Base-by-base conservation (phyloP, 2,888 invertebrate genomes). In the Pristionchus entomophagus region DNA sequence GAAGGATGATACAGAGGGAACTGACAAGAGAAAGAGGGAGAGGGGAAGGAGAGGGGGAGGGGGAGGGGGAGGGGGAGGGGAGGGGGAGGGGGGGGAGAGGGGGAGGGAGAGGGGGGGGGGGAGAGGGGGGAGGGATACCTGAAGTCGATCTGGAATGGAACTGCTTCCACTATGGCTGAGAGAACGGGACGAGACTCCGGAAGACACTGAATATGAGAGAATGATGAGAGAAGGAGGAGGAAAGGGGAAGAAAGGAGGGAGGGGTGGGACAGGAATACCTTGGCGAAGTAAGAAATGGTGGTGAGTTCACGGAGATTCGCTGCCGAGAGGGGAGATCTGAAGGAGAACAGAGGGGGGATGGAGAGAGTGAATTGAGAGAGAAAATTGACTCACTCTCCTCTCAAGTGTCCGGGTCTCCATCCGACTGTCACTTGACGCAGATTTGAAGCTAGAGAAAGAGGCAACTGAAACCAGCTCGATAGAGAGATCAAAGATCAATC, bases 121-220 rank as follows among this genome's bases (percentile, higher is more conserved):
- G 26, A 14, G 65, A 22, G 69, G 38, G 17, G 26, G 38, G 26
- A 22, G n/a, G 12, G 5, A 4, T 19, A 84, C 83, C 29, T 51
- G 49, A 84, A 65, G 45, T 45, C 49, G 32, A 65, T 45, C 32
- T 53, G 45, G 49, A 65, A 65, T 8, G 83, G 83, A 62, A 38
- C 29, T 12, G 49, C 65, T 29, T 84, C 83, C 22, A 32, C 59
- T 22, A 84, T 32, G 1, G 83, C 62, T 29, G 83, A 84, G 49
- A 84, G 62, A 26, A 41, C 41, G 3, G 65, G 83, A 84, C 65
- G 83, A 84, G 65, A 84, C 19, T 84, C 65, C 8, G 83, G 53
- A 8, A 84, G 83, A 84, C 83, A 65, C 62, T 84, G 12, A 49
- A 82, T n/a, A n/a, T n/a, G n/a, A n/a, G 12, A 4, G 10, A 82